A percentile compares a stretch with the other conserved stretches of the same genome.
Evolutionary conservation across 2,797 vertebrate species (phyloP).

Genomic region (Chiroxiphia lanceolata): DNA sequence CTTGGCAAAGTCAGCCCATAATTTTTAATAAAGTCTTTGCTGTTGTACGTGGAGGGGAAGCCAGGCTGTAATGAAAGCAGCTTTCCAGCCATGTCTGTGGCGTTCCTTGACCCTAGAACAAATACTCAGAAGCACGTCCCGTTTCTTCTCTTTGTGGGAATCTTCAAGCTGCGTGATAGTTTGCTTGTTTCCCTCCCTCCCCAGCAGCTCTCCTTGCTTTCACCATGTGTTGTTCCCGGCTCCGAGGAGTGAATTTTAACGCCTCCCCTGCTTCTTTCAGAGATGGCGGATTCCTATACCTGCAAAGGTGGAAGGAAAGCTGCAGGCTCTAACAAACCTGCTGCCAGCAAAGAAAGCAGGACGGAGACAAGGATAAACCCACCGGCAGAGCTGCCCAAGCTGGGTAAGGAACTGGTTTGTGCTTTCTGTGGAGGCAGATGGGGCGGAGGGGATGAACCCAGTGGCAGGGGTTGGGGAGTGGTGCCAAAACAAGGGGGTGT

Average conservation of each 20-base stretch:
- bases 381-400: conserved; percentile 45
- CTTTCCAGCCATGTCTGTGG: not conserved
- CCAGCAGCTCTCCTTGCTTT: not conserved
- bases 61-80: not conserved
- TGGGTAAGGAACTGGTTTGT: conserved; percentile 63
- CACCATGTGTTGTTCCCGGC: not conserved
- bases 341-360: conserved; percentile 68
- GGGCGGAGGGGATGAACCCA: fast-evolving
- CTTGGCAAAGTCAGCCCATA: conserved; percentile 8
- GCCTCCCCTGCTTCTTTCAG: conserved; percentile 52
- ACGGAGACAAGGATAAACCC: conserved; percentile 62
- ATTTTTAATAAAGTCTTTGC: conserved; percentile 47
- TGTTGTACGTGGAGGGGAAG: not conserved
- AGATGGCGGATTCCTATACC: conserved; percentile 76
- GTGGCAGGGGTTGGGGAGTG: not conserved
- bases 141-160: not conserved
- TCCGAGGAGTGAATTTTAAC: not conserved
- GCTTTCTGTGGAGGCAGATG: not conserved
- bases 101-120: not conserved
- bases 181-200: conserved; percentile 3
- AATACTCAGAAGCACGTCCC: not conserved
- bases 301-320: conserved; percentile 75
- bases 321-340: conserved; percentile 66
- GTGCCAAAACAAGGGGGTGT: fast-evolving
- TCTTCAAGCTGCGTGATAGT: not conserved